Conservation (phyloP, 2,113 vertebrate genomes). For the Zosterops pallidus region DNA sequence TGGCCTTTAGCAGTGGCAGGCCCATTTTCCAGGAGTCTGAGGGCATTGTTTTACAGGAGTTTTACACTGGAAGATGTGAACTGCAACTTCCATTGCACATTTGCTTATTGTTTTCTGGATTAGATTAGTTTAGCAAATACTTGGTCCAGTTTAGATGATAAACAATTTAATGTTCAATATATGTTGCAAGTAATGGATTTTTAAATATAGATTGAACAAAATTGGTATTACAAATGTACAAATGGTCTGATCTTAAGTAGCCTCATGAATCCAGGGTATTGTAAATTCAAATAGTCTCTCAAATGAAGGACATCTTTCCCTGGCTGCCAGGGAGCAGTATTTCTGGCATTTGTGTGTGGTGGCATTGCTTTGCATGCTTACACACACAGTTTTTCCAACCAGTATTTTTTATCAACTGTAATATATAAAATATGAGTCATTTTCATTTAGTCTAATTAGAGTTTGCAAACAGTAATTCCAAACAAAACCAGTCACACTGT, state of each 20-base stretch:
- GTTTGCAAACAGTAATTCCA: not conserved
- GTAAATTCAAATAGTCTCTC: not conserved
- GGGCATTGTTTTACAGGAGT: not conserved
- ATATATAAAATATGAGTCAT: not conserved
- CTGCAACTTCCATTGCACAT: not conserved
- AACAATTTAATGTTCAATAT: not conserved
- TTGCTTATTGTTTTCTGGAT: not conserved
- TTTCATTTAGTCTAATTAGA: not conserved
- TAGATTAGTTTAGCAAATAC: not conserved
- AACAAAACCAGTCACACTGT: not conserved
- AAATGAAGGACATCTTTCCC: not conserved
- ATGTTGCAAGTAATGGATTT: not conserved
- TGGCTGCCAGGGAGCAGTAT: not conserved
- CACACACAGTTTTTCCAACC: not conserved
- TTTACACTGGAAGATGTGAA: not conserved
- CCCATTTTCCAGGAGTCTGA: not conserved
- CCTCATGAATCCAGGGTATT: not conserved
- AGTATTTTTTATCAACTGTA: constrained; percentile 8
- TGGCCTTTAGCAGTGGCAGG: not conserved
- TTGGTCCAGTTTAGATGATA: not conserved
- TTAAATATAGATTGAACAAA: not conserved
- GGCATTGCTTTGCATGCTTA: not conserved
- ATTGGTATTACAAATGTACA: not conserved
- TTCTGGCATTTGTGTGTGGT: not conserved
- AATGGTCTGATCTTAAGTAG: not conserved